Conservation (phyloP, 1,140 invertebrate species). For the Limonius californicus region DNA sequence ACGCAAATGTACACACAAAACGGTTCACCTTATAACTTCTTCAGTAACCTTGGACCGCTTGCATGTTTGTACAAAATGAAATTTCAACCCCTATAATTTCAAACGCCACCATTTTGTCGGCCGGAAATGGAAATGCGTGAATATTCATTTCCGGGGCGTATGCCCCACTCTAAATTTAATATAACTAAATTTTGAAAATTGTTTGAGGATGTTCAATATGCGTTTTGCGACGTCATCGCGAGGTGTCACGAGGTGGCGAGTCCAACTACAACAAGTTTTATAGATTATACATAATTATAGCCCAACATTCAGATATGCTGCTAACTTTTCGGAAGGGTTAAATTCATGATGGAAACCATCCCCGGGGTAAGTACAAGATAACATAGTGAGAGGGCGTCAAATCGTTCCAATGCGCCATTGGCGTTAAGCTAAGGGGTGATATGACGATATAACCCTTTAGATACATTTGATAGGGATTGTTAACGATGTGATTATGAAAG, state of each 20-base stretch:
- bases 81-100: constrained; percentile 16
- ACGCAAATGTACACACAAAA: constrained; percentile 6
- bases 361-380: constrained; percentile 29
- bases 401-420: constrained; percentile 31
- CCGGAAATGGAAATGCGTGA: constrained; percentile 24
- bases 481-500: constrained; percentile 32
- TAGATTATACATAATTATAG: constrained; percentile 25
- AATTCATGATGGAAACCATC: constrained; percentile 29
- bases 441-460: constrained; percentile 29
- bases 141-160: constrained; percentile 21
- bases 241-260: not conserved
- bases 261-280: constrained; percentile 16
- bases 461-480: constrained; percentile 32
- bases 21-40: constrained; percentile 6
- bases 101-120: constrained; percentile 16
- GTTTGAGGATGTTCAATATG: constrained; percentile 7
- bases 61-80: constrained; percentile 8
- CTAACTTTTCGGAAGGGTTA: constrained; percentile 23
- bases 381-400: constrained; percentile 29
- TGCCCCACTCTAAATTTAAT: constrained; percentile 18
- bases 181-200: constrained; percentile 23
- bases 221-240: not conserved
- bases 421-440: constrained; percentile 29
- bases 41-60: not conserved
- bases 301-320: constrained; percentile 17